These are phyloP conservation scores for Andrena camellia DNA, from an alignment of 2,888 invertebrate species.

Conservation along the genomic window DNA sequence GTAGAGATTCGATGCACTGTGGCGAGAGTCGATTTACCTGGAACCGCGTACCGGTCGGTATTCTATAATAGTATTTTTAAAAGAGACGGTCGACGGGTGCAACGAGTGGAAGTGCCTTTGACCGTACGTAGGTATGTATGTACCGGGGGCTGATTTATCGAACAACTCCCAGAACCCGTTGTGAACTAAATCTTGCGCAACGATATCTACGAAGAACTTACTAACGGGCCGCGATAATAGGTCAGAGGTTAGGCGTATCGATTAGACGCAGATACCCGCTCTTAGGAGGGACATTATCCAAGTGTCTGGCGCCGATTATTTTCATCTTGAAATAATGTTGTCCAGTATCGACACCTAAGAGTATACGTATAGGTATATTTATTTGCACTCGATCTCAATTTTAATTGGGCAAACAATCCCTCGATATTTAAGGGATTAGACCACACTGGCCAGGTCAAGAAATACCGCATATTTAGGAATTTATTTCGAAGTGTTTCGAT, in stretches of 20 bases:
- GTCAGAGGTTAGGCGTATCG: slow-evolving; percentile 74
- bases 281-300: slow-evolving; percentile 23
- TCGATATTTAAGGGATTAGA: too few species aligned
- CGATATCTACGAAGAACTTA: slow-evolving; percentile 71
- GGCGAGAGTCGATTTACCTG: slow-evolving; percentile 18
- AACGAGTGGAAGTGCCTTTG: slow-evolving; percentile 51
- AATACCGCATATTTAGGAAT: too few species aligned
- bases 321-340: too few species aligned
- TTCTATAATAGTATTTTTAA: slow-evolving; percentile 50
- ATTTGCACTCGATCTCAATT: too few species aligned
- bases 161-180: slow-evolving; percentile 48
- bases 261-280: slow-evolving; percentile 70
- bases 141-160: slow-evolving; percentile 60
- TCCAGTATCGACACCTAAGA: too few species aligned
- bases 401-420: too few species aligned
- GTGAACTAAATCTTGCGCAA: slow-evolving; percentile 67
- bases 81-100: slow-evolving; percentile 37
- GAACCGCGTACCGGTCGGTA: slow-evolving; percentile 6
- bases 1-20: slow-evolving; percentile 2
- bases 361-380: too few species aligned
- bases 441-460: too few species aligned
- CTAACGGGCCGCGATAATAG: slow-evolving; percentile 68
- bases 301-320: too few species aligned
- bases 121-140: slow-evolving; percentile 54
- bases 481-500: too few species aligned